Base-by-base conservation (phyloP, 2,797 vertebrate genomes). In the Acomys russatus region DNA sequence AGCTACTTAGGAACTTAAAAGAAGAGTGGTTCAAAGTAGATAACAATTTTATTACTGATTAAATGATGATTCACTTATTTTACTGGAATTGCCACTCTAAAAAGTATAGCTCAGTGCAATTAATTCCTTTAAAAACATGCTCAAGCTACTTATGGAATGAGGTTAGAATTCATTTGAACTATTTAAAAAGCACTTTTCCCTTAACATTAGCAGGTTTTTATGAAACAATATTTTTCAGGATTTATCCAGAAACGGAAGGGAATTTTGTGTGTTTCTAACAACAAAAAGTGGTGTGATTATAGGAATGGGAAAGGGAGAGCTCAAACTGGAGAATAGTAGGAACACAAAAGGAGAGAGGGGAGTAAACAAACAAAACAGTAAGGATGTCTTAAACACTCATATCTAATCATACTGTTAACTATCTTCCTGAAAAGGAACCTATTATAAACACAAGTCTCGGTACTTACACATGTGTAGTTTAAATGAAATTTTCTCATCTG, bases 201-300 rank as follows among this genome's bases (percentile, higher is more conserved):
- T 93, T 64, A 88, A 70, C 20, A 28, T 71, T 14, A 94, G 86
- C 86, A 30, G 5, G 1, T 91, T 97, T 85, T 91, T 71, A 84
- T n/a, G 96, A 79, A 96, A 94, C 10, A 7, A 18, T 85, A 9
- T 77, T 71, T 84, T 93, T 44, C 64, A 91, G 15, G 30, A 59
- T 61, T 86, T 96, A 88, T 66, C 9, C 5, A 85, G n/a, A 92
- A 66, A 59, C 93, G 80, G 92, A 61, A 90, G 18, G 23, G 78
- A 97, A 90, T 18, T 15, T 89, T 88, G 77, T 90, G 78, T 90
- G n/a, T 91, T 83, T 92, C 12, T 12, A 92, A 86, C 59, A 97
- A 92, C 85, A 88, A 83, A 83, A 90, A 61, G 30, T n/a, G 10
- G 10, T 14, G 44, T 70, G 49, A 9, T 14, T 70, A 3, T 3